These are phyloP conservation scores for Craseonycteris thonglongyai DNA, from an alignment of 2,113 vertebrate genomes.

Conservation along the genomic window DNA sequence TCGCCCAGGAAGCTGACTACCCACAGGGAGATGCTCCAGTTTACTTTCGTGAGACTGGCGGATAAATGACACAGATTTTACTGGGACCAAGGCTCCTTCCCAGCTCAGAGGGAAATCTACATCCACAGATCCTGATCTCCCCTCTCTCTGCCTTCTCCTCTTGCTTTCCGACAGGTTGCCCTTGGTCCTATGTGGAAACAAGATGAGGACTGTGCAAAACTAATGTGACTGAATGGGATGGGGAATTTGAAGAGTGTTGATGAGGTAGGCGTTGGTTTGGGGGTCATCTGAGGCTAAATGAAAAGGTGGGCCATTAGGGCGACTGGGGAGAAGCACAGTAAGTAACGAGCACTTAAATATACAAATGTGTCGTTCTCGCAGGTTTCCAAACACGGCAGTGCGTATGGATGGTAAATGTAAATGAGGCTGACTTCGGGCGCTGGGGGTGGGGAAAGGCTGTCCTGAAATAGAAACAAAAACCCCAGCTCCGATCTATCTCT, in stretches of 20 bases:
- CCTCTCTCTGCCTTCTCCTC: not conserved
- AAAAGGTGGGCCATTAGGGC: not conserved
- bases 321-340: not conserved
- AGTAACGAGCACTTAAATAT: not conserved
- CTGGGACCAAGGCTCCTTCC: not conserved
- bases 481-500: not conserved
- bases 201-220: not conserved
- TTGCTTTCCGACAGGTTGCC: not conserved
- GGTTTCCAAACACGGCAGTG: not conserved
- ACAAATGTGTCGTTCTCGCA: fast-evolving
- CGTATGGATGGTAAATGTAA: not conserved
- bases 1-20: not conserved
- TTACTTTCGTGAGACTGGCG: not conserved
- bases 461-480: not conserved
- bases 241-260: not conserved
- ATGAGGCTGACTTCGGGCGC: not conserved
- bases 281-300: not conserved
- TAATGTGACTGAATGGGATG: not conserved
- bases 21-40: not conserved
- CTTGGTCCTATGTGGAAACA: not conserved
- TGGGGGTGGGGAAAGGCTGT: no score
- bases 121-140: not conserved
- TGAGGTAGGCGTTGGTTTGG: not conserved
- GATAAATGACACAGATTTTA: not conserved
- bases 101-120: not conserved